A percentile compares a stretch with the other conserved stretches of the same genome.
phyloP scores from a whole-genome alignment of 2,888 invertebrate species.

The Epicampocera succincta region DNA sequence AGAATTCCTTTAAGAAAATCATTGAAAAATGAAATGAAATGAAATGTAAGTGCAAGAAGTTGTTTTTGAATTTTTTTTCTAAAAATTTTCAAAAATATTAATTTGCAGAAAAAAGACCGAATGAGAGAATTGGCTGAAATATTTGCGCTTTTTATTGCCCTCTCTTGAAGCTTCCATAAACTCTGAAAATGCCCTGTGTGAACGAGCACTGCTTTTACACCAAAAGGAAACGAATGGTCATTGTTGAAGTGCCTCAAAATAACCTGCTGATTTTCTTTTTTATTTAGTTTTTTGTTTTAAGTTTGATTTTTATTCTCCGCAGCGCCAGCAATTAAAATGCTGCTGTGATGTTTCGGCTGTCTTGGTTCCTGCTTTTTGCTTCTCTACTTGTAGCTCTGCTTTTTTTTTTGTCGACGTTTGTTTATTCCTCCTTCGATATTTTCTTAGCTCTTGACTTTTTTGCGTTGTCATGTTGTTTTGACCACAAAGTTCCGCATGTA shows the following conservation, averaged over 20 bases:
- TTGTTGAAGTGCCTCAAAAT: constrained; percentile 47
- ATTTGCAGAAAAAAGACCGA: too few relatives aligned
- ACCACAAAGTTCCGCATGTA: constrained; percentile 60
- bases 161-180: too few relatives aligned
- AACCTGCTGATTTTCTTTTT: constrained; percentile 59
- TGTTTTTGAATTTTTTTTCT: too few relatives aligned
- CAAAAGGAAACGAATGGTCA: constrained; percentile 40
- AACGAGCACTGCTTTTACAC: constrained; percentile 2
- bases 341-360: constrained; percentile 28
- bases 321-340: constrained; percentile 21
- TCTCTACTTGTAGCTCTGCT: constrained; percentile 25
- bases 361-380: constrained; percentile 37
- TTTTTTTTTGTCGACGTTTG: too few relatives aligned
- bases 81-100: too few relatives aligned
- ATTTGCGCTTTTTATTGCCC: too few relatives aligned
- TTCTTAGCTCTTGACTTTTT: constrained; percentile 14
- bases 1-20: too few relatives aligned
- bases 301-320: background rate
- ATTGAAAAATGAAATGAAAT: too few relatives aligned
- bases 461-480: constrained; percentile 67
- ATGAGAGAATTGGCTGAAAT: too few relatives aligned
- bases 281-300: background rate
- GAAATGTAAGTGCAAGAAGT: too few relatives aligned
- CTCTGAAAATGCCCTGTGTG: too few relatives aligned
- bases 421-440: constrained; percentile 28